phyloP scores from a whole-genome alignment of 2,797 vertebrate genomes.

The Mallotus villosus region DNA sequence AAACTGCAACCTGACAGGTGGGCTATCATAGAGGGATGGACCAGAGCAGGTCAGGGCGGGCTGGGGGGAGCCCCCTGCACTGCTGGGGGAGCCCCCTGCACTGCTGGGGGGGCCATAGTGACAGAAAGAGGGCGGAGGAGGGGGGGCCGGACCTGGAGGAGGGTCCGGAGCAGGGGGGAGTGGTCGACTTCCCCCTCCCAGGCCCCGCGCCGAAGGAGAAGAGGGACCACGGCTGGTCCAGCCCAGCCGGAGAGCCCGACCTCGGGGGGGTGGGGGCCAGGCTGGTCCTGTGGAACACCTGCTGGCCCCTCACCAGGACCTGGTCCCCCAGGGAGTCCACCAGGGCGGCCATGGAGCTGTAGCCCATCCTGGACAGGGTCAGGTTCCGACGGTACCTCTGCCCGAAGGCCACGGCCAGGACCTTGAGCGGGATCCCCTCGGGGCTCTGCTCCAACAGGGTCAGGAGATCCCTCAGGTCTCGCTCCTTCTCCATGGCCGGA shows the following conservation, averaged over 20 bases:
- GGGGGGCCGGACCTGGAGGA: constrained; percentile 18
- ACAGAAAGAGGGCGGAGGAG: neutral
- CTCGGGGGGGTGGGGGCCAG: neutral
- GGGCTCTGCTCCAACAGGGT: constrained; percentile 54
- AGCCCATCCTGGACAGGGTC: constrained; percentile 52
- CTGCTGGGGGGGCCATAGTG: neutral
- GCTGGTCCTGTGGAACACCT: constrained; percentile 54
- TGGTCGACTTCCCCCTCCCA: neutral
- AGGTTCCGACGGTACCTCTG: constrained; percentile 56
- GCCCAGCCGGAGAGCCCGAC: constrained; percentile 3
- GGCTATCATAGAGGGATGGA: constrained; percentile 19
- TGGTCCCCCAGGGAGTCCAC: constrained; percentile 50
- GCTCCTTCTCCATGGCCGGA: constrained; percentile 3
- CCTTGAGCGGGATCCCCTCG: constrained; percentile 56
- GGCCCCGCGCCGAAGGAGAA: neutral
- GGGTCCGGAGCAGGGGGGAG: neutral
- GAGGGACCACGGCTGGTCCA: neutral
- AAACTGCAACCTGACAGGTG: constrained; percentile 47
- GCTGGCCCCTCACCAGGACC: constrained; percentile 47
- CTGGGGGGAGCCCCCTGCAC: neutral
- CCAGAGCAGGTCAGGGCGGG: neutral
- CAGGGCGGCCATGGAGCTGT: constrained; percentile 44
- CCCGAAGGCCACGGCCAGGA: constrained; percentile 48
- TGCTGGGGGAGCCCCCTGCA: too few species aligned
- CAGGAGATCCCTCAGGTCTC: constrained; percentile 42